Evolutionary conservation across 2,113 vertebrate species (phyloP), one percentile per base, ranked within the genome.

Genomic region (Pterocles gutturalis): DNA sequence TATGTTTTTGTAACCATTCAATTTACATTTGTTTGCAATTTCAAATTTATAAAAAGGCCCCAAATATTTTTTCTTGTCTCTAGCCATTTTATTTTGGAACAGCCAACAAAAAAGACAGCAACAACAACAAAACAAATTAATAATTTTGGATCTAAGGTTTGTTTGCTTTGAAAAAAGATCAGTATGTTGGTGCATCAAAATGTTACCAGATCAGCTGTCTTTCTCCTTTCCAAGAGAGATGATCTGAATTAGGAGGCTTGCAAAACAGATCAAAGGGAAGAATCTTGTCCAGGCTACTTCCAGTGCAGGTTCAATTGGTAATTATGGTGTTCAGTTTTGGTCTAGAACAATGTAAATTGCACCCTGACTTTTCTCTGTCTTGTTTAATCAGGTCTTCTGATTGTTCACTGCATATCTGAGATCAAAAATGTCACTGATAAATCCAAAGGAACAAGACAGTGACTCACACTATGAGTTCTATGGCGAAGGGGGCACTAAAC

Each of bases 151-250:
- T 70, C 12, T 75, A 55, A 76, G 53, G 17, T 89, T 58, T 89
- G 60, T 90, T 92, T 90, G 45, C 48, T 96, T 93, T 81, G 64
- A 76, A 88, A 61, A 87, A 86, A 71, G 38, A 89, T 70, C 48
- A 41, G 55, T 41, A 17, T 91, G 49, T 88, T 93, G 21, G 46
- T 78, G 38, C 29, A 67, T 60, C 51, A 89, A 88, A 89, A 71
- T 70, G 5, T 67, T 95, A 46, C 79, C 76, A 66, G 45, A 78
- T 77, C 51, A 88, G 17, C n/a, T 78, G 82, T 26, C 67, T 89
- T 87, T 55, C 79, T 75, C 20, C 36, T 62, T 80, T 93, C 57
- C 75, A 77, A 70, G 45, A 87, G 55, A 65, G 77, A 83, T 38
- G 0, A 80, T 77, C 57, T 85, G 70, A 72, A 58, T 80, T 72